A percentile compares a stretch with the other conserved stretches of the same genome.
These are phyloP conservation scores for Fragum fragum DNA, from an alignment of 2,888 invertebrate genomes.

Conservation along the genomic window DNA sequence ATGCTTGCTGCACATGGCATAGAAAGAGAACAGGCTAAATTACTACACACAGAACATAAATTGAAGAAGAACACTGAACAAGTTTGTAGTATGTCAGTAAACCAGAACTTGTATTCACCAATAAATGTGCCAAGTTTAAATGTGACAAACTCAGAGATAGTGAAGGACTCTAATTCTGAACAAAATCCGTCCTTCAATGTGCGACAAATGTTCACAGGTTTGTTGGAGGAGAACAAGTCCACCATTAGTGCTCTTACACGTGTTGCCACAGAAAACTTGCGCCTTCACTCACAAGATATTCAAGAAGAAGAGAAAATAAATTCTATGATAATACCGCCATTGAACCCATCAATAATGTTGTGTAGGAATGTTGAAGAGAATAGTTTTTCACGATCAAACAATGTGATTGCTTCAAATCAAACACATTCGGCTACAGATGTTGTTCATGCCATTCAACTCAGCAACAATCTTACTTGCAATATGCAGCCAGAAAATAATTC, in stretches of 20 bases:
- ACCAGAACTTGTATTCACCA: conserved; percentile 18
- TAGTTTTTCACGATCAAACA: not conserved
- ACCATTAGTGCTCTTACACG: conserved; percentile 52
- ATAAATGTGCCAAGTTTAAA: not conserved
- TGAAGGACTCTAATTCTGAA: not conserved
- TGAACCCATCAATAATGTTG: conserved; percentile 43
- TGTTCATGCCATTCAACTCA: not conserved
- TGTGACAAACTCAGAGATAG: not conserved
- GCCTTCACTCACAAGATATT: conserved; percentile 56
- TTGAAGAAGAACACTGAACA: not conserved
- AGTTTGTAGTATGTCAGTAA: not conserved
- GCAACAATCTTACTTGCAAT: not conserved
- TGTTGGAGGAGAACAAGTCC: conserved; percentile 37
- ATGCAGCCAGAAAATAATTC: not conserved
- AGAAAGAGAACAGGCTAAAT: conserved; percentile 45
- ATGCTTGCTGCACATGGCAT: conserved; percentile 51
- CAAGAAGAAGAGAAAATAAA: conserved; percentile 42
- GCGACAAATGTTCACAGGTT: conserved; percentile 20
- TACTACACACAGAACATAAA: conserved; percentile 19
- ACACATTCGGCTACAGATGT: not conserved
- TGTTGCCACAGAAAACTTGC: conserved; percentile 58
- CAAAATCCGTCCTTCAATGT: conserved; percentile 22
- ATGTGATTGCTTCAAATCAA: not conserved
- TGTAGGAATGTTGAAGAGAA: conserved; percentile 2
- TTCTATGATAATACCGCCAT: conserved; percentile 29